Percentiles rank a stretch among this genome's conserved stretches.
Conservation (phyloP, 2,888 invertebrate species). For the Drosophila meridionalis region DNA sequence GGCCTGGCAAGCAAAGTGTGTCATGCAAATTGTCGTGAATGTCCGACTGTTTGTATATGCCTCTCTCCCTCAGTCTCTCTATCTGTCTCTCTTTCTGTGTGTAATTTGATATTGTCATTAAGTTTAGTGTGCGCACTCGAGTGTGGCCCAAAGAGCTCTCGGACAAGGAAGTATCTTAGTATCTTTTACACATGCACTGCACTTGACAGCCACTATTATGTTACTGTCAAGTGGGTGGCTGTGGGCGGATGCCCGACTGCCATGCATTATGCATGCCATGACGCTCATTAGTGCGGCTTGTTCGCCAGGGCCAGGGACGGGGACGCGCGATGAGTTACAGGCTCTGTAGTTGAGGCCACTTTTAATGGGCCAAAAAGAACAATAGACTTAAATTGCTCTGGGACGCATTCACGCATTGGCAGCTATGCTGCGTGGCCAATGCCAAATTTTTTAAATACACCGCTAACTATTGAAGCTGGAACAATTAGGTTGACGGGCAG, state of each 20-base stretch:
- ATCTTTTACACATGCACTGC: conserved; percentile 71
- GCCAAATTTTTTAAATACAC: conserved; percentile 14
- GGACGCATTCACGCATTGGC: conserved; percentile 32
- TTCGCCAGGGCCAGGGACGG: conserved; percentile 19
- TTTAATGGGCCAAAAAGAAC: conserved; percentile 71
- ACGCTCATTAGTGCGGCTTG: conserved; percentile 71
- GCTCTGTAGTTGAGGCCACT: conserved; percentile 20
- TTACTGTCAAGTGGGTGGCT: conserved; percentile 54
- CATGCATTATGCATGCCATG: conserved; percentile 77
- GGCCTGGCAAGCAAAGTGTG: conserved; percentile 60
- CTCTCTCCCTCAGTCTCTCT: background rate
- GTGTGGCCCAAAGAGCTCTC: conserved; percentile 62
- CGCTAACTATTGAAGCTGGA: background rate
- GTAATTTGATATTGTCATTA: conserved; percentile 80
- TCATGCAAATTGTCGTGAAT: conserved; percentile 70
- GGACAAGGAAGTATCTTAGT: conserved; percentile 71
- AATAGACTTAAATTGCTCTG: conserved; percentile 65
- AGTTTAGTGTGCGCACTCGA: conserved; percentile 76
- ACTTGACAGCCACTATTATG: conserved; percentile 78
- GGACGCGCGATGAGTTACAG: background rate
- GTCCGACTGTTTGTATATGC: conserved; percentile 21
- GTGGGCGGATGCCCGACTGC: conserved; percentile 16
- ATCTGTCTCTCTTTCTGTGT: conserved; percentile 9
- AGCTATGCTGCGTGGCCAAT: conserved; percentile 34
- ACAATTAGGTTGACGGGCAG: background rate